Evolutionary conservation across 2,888 invertebrate species (phyloP), one percentile per base, ranked within the genome.

Genomic region (Halictus ligatus): DNA sequence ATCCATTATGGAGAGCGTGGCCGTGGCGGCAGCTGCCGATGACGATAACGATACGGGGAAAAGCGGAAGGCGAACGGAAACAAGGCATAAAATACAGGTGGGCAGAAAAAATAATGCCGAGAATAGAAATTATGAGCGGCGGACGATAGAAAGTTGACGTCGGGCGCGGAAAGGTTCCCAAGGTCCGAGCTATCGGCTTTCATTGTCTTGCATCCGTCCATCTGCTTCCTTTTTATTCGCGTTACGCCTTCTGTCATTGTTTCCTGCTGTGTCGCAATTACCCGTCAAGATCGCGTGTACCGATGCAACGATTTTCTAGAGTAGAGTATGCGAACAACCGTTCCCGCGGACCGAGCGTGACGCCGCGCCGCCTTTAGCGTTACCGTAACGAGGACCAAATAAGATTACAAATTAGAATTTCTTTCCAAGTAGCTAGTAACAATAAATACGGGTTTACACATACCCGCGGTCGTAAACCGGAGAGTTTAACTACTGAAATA

Each of bases 191-290:
- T 80, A 83, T 81, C 76, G 48, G 25, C 71, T 43, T 67, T 76
- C 75, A 60, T 85, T 75, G 46, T 67, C 69, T 83, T 74, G 77
- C 82, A 88, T 88, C 88, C 88, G 82, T 64, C 75, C 86, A 88
- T 69, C 80, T 79, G 89, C 74, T 84, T 84, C 86, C 81, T 76
- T 72, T 78, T 81, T 64, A 69, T 83, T 81, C 78, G 46, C 46
- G 35, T 77, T 74, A 77, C 54, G 50, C 78, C 77, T 79, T 75
- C 75, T 71, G 77, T 73, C 75, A 81, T 86, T 83, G 83, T 83
- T 78, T 75, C 83, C 87, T 54, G 72, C 64, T 46, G 35, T 60
- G 46, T 73, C 58, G 13, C 25, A 71, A 82, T 78, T 73, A 75
- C 54, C 46, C 13, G 73, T 48, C 75, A 35, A 60, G 75, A 83